phyloP scores from a whole-genome alignment of 1,140 invertebrate genomes.

The Brachionus paranguensis region DNA sequence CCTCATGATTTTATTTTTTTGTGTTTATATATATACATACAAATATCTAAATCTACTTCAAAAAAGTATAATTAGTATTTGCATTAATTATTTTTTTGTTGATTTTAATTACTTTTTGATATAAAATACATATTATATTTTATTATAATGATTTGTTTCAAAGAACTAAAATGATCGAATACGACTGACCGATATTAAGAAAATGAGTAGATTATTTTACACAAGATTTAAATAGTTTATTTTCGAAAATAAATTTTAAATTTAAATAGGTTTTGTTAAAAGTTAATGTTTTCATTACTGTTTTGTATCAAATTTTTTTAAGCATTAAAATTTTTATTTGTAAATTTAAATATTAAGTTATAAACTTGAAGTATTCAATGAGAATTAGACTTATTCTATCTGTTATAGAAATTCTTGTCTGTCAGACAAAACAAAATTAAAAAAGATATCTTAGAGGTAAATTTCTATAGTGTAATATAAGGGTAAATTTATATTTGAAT shows the following conservation, averaged over 20 bases:
- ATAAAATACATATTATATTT: not conserved
- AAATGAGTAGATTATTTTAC: not conserved
- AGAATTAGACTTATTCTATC: no score
- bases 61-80: slow-evolving; percentile 5
- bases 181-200: not conserved
- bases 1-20: not conserved
- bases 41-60: not conserved
- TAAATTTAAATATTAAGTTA: no score
- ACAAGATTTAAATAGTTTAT: not conserved
- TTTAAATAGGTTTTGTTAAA: no score
- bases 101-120: not conserved
- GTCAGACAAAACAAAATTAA: no score
- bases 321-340: no score
- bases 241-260: not conserved
- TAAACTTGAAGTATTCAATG: no score
- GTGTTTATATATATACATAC: not conserved
- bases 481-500: no score
- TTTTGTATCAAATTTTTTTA: no score
- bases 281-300: no score
- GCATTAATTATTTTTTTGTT: slow-evolving; percentile 16
- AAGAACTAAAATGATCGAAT: not conserved
- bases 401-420: no score
- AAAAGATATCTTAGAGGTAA: no score
- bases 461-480: no score
- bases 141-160: not conserved